Percentiles rank a stretch among this genome's conserved stretches.
Evolutionary conservation across 1,140 invertebrate genomes (phyloP).

Genomic region (Eurosta solidaginis): DNA sequence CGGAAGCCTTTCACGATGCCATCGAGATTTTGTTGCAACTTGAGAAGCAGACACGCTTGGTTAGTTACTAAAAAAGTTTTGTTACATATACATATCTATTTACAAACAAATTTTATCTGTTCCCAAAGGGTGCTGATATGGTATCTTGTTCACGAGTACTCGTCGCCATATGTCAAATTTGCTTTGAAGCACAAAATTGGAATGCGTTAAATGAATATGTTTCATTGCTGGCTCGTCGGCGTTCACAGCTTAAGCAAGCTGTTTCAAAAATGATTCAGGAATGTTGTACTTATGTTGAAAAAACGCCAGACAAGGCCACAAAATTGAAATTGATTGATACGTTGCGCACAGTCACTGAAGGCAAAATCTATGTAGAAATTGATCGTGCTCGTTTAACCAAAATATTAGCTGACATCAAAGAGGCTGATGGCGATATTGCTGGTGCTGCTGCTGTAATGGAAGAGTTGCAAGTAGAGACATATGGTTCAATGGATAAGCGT

Average conservation of each 20-base stretch:
- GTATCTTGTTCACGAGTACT: slow-evolving; percentile 90
- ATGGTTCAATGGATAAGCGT: slow-evolving; percentile 97
- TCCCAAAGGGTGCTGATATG: slow-evolving; percentile 85
- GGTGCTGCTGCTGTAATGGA: slow-evolving; percentile 93
- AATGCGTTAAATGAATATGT: slow-evolving; percentile 94
- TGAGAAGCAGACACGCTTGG: slow-evolving; percentile 96
- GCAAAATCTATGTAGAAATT: slow-evolving; percentile 99
- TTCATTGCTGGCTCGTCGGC: slow-evolving; percentile 85
- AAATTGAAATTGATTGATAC: slow-evolving; percentile 97
- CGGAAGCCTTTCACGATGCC: slow-evolving; percentile 90
- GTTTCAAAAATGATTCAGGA: slow-evolving; percentile 99
- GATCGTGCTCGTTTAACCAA: slow-evolving; percentile 95
- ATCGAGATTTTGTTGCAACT: slow-evolving; percentile 87
- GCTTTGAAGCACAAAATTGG: slow-evolving; percentile 93
- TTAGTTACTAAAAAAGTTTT: slow-evolving; percentile 62
- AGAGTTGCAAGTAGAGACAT: slow-evolving; percentile 98
- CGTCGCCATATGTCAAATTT: slow-evolving; percentile 93
- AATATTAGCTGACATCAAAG: slow-evolving; percentile 90
- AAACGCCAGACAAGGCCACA: slow-evolving; percentile 87
- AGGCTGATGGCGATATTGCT: slow-evolving; percentile 87
- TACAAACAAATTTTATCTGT: background rate
- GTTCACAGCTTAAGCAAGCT: slow-evolving; percentile 96
- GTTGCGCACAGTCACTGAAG: slow-evolving; percentile 92
- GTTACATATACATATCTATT: background rate
- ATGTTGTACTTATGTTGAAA: slow-evolving; percentile 92